Conservation (phyloP, 2,888 invertebrate genomes). For the Rotaria macrura region DNA sequence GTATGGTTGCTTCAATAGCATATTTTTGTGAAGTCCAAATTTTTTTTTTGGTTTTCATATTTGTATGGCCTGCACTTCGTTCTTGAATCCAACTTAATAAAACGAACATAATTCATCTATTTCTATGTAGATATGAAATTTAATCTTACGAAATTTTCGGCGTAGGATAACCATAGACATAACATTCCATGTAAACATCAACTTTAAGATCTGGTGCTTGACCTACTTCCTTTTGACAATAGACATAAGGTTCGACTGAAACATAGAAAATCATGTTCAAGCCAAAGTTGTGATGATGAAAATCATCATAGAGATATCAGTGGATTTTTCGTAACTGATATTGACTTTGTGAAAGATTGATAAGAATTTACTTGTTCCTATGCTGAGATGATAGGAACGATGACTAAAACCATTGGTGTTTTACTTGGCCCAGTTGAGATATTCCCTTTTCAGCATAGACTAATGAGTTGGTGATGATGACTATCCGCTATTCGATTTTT, state of each 20-base stretch:
- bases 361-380: too few species aligned
- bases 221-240: slow-evolving; percentile 11
- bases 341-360: too few species aligned
- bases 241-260: slow-evolving; percentile 15
- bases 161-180: slow-evolving; percentile 20
- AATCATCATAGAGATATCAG: background rate
- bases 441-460: too few species aligned
- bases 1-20: slow-evolving; percentile 18
- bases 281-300: too few species aligned
- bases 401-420: too few species aligned
- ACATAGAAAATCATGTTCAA: too few species aligned
- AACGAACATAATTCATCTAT: background rate
- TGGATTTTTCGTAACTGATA: too few species aligned
- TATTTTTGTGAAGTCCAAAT: slow-evolving; percentile 21
- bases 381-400: too few species aligned
- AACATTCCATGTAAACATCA: slow-evolving; percentile 26
- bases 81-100: background rate
- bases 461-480: too few species aligned
- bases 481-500: too few species aligned
- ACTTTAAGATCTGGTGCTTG: slow-evolving; percentile 22
- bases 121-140: background rate
- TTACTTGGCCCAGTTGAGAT: too few species aligned
- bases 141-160: background rate
- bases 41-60: background rate
- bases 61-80: background rate